These are phyloP conservation scores for Bufo gargarizans DNA, from an alignment of 2,113 vertebrate genomes.

Conservation along the genomic window DNA sequence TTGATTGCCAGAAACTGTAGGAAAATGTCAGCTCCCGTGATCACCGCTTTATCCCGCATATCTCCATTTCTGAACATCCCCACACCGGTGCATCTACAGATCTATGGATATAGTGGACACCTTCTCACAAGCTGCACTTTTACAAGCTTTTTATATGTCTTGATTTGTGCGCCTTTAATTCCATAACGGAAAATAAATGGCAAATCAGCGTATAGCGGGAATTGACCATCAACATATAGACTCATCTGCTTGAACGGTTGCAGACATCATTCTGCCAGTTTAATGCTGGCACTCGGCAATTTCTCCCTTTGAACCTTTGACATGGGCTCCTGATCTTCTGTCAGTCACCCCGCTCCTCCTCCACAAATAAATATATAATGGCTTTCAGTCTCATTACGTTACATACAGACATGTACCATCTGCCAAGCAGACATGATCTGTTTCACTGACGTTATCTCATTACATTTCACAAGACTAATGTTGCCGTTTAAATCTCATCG, in stretches of 20 bases:
- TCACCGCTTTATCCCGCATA: background rate
- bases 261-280: slow-evolving; percentile 14
- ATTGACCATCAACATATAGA: background rate
- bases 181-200: background rate
- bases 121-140: background rate
- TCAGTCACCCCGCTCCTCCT: background rate
- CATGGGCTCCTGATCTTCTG: background rate
- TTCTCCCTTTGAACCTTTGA: slow-evolving; percentile 5
- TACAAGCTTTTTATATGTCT: background rate
- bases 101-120: background rate
- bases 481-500: slow-evolving; percentile 60
- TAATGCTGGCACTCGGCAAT: background rate
- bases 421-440: slow-evolving; percentile 58
- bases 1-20: no score
- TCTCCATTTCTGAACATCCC: background rate
- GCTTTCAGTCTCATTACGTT: slow-evolving; percentile 60
- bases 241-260: background rate
- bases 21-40: background rate
- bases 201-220: background rate
- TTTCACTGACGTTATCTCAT: slow-evolving; percentile 63
- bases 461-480: slow-evolving; percentile 63
- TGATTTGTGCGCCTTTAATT: background rate
- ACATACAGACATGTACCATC: slow-evolving; percentile 58
- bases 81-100: background rate
- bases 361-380: slow-evolving; percentile 57